These are phyloP conservation scores for Crossocerus cetratus DNA, from an alignment of 2,888 invertebrate genomes.

Conservation along the genomic window DNA sequence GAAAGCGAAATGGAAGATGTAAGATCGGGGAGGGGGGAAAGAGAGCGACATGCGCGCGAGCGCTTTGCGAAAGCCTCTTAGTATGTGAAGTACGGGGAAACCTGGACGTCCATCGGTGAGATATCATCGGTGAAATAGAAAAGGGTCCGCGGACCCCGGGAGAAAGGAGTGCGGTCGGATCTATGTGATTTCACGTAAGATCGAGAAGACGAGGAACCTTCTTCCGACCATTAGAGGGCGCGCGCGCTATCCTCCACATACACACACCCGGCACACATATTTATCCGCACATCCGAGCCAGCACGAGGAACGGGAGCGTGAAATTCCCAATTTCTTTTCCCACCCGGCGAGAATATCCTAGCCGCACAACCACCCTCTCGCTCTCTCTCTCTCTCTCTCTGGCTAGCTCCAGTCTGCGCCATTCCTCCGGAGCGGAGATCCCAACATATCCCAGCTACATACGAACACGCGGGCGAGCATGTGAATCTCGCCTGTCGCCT, in stretches of 20 bases:
- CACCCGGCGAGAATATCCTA: slow-evolving; percentile 62
- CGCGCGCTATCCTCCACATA: slow-evolving; percentile 40
- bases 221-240: slow-evolving; percentile 57
- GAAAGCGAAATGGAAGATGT: slow-evolving; percentile 29
- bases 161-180: slow-evolving; percentile 12
- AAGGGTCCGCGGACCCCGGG: slow-evolving; percentile 15
- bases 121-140: slow-evolving; percentile 51
- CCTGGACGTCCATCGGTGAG: slow-evolving; percentile 38
- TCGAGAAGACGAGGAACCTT: slow-evolving; percentile 52
- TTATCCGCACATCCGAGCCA: slow-evolving; percentile 48
- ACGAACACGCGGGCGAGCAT: neutral
- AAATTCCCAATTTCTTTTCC: slow-evolving; percentile 75
- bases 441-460: neutral
- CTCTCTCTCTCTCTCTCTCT: slow-evolving; percentile 33
- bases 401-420: neutral
- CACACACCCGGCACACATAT: slow-evolving; percentile 44
- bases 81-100: slow-evolving; percentile 47
- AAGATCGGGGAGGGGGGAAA: slow-evolving; percentile 16
- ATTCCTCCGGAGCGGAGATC: no score
- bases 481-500: neutral
- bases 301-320: slow-evolving; percentile 73
- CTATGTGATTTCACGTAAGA: slow-evolving; percentile 48
- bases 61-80: slow-evolving; percentile 38
- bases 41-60: slow-evolving; percentile 15
- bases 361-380: slow-evolving; percentile 15